Conservation (phyloP, 30 jellyfish, hydroid and myxozoan genomes). For the Turritopsis rubra region DNA sequence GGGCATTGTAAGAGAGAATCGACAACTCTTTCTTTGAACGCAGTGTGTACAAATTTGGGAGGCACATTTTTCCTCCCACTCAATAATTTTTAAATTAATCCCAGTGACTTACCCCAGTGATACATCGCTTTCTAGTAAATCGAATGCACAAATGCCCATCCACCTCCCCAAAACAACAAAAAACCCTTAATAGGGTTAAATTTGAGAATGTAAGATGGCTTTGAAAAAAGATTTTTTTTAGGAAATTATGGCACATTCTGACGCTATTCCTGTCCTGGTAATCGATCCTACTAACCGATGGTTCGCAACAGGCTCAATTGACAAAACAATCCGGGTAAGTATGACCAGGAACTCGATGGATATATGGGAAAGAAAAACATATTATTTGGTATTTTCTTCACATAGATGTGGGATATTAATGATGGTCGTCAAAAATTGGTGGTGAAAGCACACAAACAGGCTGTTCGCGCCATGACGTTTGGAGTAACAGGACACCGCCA, state of each 20-base stretch:
- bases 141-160: too few relatives aligned
- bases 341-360: neutral
- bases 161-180: too few relatives aligned
- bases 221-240: constrained; percentile 9
- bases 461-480: constrained; percentile 77
- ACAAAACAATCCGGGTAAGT: constrained; percentile 72
- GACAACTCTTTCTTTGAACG: too few relatives aligned
- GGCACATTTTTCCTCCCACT: too few relatives aligned
- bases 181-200: too few relatives aligned
- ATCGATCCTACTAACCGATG: constrained; percentile 85
- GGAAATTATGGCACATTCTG: constrained; percentile 92
- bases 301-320: constrained; percentile 98
- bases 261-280: constrained; percentile 66
- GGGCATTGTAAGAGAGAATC: too few relatives aligned
- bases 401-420: constrained; percentile 89
- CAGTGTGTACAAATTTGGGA: too few relatives aligned
- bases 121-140: too few relatives aligned
- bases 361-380: neutral
- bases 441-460: constrained; percentile 75
- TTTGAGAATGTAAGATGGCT: too few relatives aligned
- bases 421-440: constrained; percentile 63
- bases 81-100: too few relatives aligned
- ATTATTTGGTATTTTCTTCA: neutral
- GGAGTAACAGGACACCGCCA: constrained; percentile 88
- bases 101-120: too few relatives aligned